These are phyloP conservation scores for Anabas testudineus DNA, from an alignment of 2,797 vertebrate genomes.

Conservation along the genomic window DNA sequence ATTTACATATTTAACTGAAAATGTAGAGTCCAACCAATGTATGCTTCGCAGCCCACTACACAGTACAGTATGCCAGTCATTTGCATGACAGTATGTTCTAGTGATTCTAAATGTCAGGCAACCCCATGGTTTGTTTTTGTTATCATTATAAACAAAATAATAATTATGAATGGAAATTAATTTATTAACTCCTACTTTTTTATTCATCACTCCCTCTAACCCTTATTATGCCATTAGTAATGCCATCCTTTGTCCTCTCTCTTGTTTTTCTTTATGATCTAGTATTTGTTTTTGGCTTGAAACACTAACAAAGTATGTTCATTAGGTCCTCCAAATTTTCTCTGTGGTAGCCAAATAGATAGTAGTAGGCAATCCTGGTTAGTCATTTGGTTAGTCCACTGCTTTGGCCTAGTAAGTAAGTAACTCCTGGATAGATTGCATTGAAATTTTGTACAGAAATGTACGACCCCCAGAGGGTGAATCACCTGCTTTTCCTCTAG, in stretches of 20 bases:
- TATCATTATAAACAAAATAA: no score
- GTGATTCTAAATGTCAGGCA: no score
- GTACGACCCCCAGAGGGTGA: not conserved
- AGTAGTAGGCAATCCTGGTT: no score
- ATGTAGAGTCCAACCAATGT: not conserved
- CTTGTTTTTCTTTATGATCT: not conserved
- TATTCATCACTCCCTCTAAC: not conserved
- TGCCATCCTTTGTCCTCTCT: not conserved
- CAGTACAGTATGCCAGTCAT: not conserved
- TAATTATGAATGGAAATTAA: no score
- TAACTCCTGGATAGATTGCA: not conserved
- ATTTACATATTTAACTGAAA: not conserved
- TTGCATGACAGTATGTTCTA: no score
- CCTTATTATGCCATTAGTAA: no score
- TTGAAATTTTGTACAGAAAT: not conserved
- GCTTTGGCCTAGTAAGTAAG: not conserved
- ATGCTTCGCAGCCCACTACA: not conserved
- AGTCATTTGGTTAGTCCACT: not conserved
- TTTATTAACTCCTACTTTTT: not conserved
- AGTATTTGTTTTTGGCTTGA: not conserved
- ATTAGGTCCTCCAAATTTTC: not conserved
- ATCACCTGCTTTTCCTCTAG: not conserved
- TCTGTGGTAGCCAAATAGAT: not conserved
- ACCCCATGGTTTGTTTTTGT: no score
- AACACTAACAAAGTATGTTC: not conserved